A percentile compares a stretch with the other conserved stretches of the same genome.
These are phyloP conservation scores for Alloplasta piceator DNA, from an alignment of 2,888 invertebrate species.

Conservation along the genomic window DNA sequence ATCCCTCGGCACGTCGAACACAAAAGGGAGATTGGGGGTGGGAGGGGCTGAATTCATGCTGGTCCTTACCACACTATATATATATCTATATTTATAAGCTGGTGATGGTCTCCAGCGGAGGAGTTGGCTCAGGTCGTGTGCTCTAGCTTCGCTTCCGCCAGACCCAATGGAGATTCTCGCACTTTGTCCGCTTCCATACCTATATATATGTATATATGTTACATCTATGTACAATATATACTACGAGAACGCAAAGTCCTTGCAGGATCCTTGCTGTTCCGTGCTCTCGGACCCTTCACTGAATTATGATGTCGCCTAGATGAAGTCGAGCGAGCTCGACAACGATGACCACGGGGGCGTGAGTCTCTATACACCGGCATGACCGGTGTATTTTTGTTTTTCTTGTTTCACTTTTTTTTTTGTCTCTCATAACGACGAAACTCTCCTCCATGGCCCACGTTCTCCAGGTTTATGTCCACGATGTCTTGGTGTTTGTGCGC, in stretches of 20 bases:
- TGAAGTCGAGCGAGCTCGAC: conserved; percentile 54
- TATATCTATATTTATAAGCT: conserved; percentile 20
- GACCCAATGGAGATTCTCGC: conserved; percentile 37
- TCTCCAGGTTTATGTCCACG: too few species aligned
- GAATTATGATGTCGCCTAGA: conserved; percentile 65
- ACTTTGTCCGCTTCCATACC: conserved; percentile 52
- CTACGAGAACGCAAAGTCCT: conserved; percentile 16
- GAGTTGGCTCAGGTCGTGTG: conserved; percentile 37
- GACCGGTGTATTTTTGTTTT: conserved; percentile 26
- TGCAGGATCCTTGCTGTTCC: conserved; percentile 40
- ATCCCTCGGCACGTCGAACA: conserved; percentile 79
- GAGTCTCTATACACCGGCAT: conserved; percentile 23
- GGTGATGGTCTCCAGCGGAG: conserved; percentile 22
- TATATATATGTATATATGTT: conserved; percentile 26
- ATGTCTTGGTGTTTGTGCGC: too few species aligned
- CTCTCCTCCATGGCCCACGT: conserved; percentile 9
- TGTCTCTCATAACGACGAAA: conserved; percentile 17
- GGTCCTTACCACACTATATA: conserved; percentile 36
- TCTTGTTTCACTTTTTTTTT: conserved; percentile 3
- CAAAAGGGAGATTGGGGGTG: conserved; percentile 69
- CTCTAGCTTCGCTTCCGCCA: conserved; percentile 48
- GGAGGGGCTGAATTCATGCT: conserved; percentile 58
- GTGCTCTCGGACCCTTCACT: conserved; percentile 51
- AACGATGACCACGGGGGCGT: conserved; percentile 57
- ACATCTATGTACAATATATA: not conserved